These are phyloP conservation scores for Tamias sibiricus DNA, from an alignment of 2,113 vertebrate species.

Conservation along the genomic window DNA sequence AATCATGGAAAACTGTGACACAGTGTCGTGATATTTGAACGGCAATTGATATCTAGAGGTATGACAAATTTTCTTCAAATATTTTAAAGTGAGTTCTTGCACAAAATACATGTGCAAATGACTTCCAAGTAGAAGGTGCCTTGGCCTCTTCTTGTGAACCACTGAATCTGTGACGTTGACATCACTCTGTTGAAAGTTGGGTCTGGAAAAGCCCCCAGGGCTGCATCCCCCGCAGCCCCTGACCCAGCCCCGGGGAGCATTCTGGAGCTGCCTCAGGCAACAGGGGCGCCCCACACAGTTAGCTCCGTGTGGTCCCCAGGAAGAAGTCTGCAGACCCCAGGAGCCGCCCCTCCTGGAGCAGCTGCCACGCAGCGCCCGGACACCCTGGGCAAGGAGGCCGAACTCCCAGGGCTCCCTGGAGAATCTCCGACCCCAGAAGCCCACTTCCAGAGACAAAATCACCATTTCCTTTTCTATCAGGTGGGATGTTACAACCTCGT, in stretches of 20 bases:
- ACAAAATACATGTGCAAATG: background rate
- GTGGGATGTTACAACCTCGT: background rate
- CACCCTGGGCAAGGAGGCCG: too few relatives aligned
- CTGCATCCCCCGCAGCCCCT: too few relatives aligned
- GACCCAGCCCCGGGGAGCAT: rapidly evolving
- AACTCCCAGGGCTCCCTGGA: rapidly evolving
- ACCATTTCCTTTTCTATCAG: background rate
- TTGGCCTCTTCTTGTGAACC: background rate
- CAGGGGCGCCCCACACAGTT: background rate
- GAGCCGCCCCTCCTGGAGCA: rapidly evolving
- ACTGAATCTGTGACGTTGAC: background rate
- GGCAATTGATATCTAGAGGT: background rate
- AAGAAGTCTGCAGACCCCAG: rapidly evolving
- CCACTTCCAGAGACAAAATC: background rate
- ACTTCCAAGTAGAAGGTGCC: background rate
- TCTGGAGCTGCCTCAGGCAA: background rate
- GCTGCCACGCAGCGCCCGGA: rapidly evolving
- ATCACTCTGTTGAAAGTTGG: background rate
- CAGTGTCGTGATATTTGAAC: rapidly evolving
- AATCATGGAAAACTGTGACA: background rate
- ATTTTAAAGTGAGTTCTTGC: background rate
- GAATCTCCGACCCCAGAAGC: too few relatives aligned
- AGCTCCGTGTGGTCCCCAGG: too few relatives aligned
- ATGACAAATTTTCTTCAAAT: background rate
- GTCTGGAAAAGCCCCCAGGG: background rate